Conservation (phyloP, 2,797 vertebrate species). For the Sebastiscus albofasciatus region DNA sequence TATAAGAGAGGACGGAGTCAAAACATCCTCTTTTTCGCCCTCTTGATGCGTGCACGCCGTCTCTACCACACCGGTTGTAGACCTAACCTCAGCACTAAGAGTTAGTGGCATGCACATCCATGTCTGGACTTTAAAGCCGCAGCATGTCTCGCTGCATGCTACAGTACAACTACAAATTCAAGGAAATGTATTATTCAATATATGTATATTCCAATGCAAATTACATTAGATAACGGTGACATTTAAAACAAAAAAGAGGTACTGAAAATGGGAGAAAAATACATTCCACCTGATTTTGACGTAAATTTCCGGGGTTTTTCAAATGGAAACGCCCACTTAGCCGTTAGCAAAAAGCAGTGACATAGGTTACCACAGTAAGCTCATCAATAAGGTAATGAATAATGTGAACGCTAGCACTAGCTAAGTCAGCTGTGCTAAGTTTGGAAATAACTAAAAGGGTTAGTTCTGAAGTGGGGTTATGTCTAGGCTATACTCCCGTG, state of each 20-base stretch:
- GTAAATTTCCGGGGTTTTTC: too few relatives aligned
- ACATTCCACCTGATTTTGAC: too few relatives aligned
- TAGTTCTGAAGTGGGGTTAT: too few relatives aligned
- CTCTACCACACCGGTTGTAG: not conserved
- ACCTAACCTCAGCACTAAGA: conserved; percentile 6
- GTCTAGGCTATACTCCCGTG: too few relatives aligned
- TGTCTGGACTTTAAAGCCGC: not conserved
- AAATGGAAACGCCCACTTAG: too few relatives aligned
- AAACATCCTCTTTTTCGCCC: conserved; percentile 23
- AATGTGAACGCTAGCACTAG: too few relatives aligned
- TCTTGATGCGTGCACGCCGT: not conserved
- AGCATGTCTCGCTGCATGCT: not conserved
- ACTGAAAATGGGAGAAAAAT: not conserved
- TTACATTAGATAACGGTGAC: not conserved
- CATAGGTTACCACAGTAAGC: too few relatives aligned
- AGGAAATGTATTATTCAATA: not conserved
- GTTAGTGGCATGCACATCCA: not conserved
- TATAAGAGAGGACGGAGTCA: not conserved
- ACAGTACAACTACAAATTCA: not conserved
- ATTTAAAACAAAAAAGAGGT: not conserved
- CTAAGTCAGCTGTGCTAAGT: too few relatives aligned
- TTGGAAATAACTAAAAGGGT: too few relatives aligned
- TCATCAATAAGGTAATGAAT: too few relatives aligned
- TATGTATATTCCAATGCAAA: too few relatives aligned
- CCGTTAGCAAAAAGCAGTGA: too few relatives aligned